Evolutionary conservation across 2,113 vertebrate genomes (phyloP), one percentile per base, ranked within the genome.

Genomic region (Cygnus atratus): DNA sequence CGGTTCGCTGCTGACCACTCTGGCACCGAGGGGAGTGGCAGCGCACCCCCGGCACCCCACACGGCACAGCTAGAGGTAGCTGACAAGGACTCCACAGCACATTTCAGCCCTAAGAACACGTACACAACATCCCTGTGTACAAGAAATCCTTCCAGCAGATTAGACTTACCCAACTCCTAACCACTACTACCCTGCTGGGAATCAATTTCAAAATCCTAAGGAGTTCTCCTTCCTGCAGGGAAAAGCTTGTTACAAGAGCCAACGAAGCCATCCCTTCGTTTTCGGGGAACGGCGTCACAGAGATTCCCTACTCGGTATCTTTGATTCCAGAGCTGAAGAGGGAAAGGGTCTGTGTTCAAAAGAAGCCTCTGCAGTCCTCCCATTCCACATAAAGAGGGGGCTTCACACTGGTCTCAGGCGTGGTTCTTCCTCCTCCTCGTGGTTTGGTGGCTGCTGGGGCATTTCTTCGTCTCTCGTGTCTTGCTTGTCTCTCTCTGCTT

Each of bases 401-500:
- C 28, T 13, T 98, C 97, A 99, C 9, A 76, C 95, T 29, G 98
- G 95, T 70, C 97, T 95, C 83, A 98, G 93, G 89, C 97, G 97
- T 31, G 92, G 63, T 7, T 99, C 98, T 4, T 97, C 93, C 19
- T 98, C 98, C 87, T 98, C 98, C 46, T 92, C 94, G 0, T 91
- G 96, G 9, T 93, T 97, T 3, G 94, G 97, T 10, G 95, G 96
- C 28, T 83, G 97, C 29, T 94, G 84, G 4, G 75, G 98, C 8
- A 97, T 97, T 71, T 99, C 98, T 39, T 99, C 99, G 20, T 99
- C 99, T 63, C 97, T 99, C 0, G 93, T 91, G 91, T 99, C 99
- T 66, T 99, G 99, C 71, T 98, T 98, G 97, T 99, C 99, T 52
- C 95, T 97, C 96, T 99, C 98, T 0, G 99, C 99, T 68, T 99